These are phyloP conservation scores for Aelia acuminata DNA, from an alignment of 2,888 invertebrate genomes.

Conservation along the genomic window DNA sequence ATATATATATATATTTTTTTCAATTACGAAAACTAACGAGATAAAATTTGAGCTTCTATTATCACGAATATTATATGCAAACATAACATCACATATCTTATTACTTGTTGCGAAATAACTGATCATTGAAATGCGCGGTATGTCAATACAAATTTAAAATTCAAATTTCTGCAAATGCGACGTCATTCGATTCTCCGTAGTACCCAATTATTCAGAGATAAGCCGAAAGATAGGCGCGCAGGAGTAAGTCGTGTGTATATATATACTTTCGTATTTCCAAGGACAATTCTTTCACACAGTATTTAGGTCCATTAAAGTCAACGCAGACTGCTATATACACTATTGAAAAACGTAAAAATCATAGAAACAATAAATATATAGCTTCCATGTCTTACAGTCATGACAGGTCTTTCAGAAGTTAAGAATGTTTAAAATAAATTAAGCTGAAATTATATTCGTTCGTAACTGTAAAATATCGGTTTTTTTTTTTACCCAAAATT, in stretches of 20 bases:
- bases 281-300: background rate
- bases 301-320: background rate
- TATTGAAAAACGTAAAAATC: background rate
- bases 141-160: slow-evolving; percentile 10
- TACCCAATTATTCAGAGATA: slow-evolving; percentile 12
- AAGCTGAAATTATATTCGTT: too few relatives aligned
- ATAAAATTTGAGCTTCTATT: too few relatives aligned
- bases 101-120: background rate
- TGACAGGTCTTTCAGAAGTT: too few relatives aligned
- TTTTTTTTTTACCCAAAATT: too few relatives aligned
- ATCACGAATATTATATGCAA: too few relatives aligned
- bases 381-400: too few relatives aligned
- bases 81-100: too few relatives aligned
- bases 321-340: background rate
- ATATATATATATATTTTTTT: too few relatives aligned
- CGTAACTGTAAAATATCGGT: too few relatives aligned
- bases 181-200: background rate
- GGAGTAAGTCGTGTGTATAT: background rate
- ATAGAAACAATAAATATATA: too few relatives aligned
- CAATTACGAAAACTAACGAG: too few relatives aligned
- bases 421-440: too few relatives aligned
- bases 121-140: background rate
- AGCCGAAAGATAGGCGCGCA: background rate
- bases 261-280: background rate
- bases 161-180: background rate